Percentiles rank a stretch among this genome's conserved stretches.
These are phyloP conservation scores for Oreonectes daqikongensis DNA, from an alignment of 2,797 vertebrate species.

Conservation along the genomic window DNA sequence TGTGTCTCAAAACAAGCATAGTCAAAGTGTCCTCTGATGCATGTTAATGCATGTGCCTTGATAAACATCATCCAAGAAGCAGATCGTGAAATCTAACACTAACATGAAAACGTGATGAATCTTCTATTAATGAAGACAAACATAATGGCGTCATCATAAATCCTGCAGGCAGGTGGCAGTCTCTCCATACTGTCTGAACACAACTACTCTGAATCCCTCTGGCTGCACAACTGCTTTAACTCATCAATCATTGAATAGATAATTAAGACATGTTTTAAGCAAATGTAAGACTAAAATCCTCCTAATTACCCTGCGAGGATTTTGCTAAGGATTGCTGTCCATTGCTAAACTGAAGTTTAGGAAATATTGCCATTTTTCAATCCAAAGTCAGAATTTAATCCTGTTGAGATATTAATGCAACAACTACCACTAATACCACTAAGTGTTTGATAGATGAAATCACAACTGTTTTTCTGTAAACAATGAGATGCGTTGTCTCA, in stretches of 20 bases:
- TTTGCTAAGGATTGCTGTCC: constrained; percentile 20
- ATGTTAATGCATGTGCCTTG: neutral
- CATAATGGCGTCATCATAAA: neutral
- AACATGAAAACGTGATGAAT: too few relatives aligned
- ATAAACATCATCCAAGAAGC: neutral
- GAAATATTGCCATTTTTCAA: constrained; percentile 13
- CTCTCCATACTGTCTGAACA: constrained; percentile 3
- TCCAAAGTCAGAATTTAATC: neutral
- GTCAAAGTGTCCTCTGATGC: neutral
- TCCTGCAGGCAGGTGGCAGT: constrained; percentile 26
- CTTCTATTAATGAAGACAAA: neutral
- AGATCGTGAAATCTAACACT: neutral
- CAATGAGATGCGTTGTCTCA: neutral
- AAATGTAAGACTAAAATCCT: constrained; percentile 6
- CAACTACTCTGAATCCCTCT: neutral
- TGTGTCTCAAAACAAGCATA: neutral
- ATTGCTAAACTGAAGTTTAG: constrained; percentile 15
- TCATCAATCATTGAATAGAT: constrained; percentile 28
- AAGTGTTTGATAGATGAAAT: neutral
- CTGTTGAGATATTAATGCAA: constrained; percentile 21
- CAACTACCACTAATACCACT: neutral
- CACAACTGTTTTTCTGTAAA: neutral
- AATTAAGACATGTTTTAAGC: constrained; percentile 8
- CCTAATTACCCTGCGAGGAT: neutral
- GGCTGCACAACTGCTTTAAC: neutral